phyloP scores from a whole-genome alignment of 1,140 invertebrate genomes.

The Nasonia vitripennis region DNA sequence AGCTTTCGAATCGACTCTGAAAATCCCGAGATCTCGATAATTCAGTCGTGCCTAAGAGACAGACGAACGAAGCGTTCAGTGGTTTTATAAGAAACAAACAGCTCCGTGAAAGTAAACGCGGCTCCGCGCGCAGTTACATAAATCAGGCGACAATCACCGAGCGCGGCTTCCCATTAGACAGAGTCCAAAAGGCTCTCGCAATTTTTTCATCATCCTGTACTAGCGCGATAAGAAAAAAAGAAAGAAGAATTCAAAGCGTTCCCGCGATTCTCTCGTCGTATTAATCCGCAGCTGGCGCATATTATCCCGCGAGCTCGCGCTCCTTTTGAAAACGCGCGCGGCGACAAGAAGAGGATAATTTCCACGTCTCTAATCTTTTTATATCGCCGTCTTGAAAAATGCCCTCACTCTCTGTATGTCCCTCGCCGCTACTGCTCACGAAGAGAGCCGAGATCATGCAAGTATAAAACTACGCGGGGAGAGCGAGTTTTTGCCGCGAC shows the following conservation, averaged over 20 bases:
- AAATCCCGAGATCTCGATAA: not conserved
- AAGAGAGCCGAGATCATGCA: constrained; percentile 8
- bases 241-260: not conserved
- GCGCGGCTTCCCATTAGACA: too few species aligned
- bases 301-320: not conserved
- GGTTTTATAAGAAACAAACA: not conserved
- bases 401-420: not conserved
- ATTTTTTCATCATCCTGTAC: not conserved
- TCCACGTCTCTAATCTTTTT: constrained; percentile 47
- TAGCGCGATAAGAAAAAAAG: too few species aligned
- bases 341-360: constrained; percentile 33
- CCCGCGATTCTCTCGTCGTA: not conserved
- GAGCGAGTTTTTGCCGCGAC: constrained; percentile 29
- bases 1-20: not conserved
- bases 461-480: constrained; percentile 17
- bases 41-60: not conserved
- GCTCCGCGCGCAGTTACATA: too few species aligned
- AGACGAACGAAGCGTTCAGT: too few species aligned
- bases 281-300: not conserved
- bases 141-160: too few species aligned
- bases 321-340: not conserved
- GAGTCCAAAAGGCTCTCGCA: not conserved
- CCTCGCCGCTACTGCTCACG: not conserved
- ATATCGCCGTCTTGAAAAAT: constrained; percentile 12
- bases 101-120: not conserved